Conservation (phyloP, 2,888 invertebrate genomes). For the Tetragonula carbonaria region DNA sequence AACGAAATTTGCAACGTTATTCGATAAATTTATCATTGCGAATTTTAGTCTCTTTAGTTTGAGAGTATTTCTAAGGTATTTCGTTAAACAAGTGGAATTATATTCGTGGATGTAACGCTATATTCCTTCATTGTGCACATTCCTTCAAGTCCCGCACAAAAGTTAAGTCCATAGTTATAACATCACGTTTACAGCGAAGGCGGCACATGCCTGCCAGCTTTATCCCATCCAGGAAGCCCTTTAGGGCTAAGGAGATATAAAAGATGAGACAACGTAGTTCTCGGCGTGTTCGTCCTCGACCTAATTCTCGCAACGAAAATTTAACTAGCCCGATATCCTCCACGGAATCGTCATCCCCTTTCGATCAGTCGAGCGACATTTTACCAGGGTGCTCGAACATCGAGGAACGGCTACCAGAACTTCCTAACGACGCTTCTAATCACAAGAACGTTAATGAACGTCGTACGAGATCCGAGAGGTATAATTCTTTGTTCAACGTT, state of each 20-base stretch:
- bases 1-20: background rate
- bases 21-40: background rate
- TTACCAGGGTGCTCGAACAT: slow-evolving; percentile 67
- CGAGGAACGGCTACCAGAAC: slow-evolving; percentile 64
- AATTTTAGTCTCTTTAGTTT: background rate
- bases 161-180: slow-evolving; percentile 16
- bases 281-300: slow-evolving; percentile 75
- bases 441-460: slow-evolving; percentile 59
- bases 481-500: slow-evolving; percentile 35
- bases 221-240: slow-evolving; percentile 61
- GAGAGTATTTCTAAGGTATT: background rate
- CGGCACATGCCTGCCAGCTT: slow-evolving; percentile 44
- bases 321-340: slow-evolving; percentile 72
- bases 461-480: slow-evolving; percentile 81
- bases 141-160: background rate
- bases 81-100: background rate
- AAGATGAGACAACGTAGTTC: slow-evolving; percentile 77
- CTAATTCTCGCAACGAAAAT: slow-evolving; percentile 75
- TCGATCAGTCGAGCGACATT: slow-evolving; percentile 73
- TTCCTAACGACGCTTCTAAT: slow-evolving; percentile 39
- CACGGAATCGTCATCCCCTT: slow-evolving; percentile 70
- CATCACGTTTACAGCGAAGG: slow-evolving; percentile 26
- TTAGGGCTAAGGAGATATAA: slow-evolving; percentile 67
- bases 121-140: background rate
- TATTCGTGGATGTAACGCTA: background rate